Conservation (phyloP, 2,797 vertebrate species). For the Falco berigora region DNA sequence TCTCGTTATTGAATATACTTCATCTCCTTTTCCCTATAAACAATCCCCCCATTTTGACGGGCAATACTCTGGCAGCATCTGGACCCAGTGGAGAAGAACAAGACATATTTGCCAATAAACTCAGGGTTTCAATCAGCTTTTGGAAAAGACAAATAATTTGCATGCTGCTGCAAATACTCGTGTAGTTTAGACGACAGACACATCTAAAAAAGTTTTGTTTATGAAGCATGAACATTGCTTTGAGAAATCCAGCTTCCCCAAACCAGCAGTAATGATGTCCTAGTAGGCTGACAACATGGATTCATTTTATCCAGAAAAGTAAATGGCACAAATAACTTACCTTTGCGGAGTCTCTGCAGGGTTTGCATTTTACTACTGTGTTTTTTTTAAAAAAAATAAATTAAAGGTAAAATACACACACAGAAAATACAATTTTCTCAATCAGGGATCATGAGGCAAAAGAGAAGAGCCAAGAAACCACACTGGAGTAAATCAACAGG, state of each 20-base stretch:
- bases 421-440: not conserved
- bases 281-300: slow-evolving; percentile 3
- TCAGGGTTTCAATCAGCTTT: not conserved
- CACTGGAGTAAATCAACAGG: not conserved
- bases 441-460: not conserved
- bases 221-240: not conserved
- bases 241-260: not conserved
- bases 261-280: not conserved
- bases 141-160: not conserved
- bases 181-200: not conserved
- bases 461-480: not conserved
- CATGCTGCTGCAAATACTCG: not conserved
- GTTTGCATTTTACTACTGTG: not conserved
- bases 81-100: not conserved
- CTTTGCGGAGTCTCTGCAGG: not conserved
- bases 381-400: not conserved
- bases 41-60: fast-evolving
- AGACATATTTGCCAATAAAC: not conserved
- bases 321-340: slow-evolving; percentile 14
- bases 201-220: not conserved
- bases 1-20: not conserved
- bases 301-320: not conserved
- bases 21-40: not conserved
- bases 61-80: not conserved
- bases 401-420: not conserved